phyloP scores from a whole-genome alignment of 2,113 vertebrate genomes.

The Engraulis encrasicolus region DNA sequence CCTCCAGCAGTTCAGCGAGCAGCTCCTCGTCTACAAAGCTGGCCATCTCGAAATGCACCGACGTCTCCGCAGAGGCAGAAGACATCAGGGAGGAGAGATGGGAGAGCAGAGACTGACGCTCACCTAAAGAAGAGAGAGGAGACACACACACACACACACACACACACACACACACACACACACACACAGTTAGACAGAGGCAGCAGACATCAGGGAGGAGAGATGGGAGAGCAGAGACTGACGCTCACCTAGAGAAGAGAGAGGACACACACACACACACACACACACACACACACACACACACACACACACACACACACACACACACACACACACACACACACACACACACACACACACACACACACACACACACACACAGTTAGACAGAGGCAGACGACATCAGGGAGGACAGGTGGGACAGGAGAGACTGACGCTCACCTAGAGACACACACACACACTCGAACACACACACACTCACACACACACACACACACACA shows the following conservation, averaged over 20 bases:
- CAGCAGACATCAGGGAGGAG: constrained; percentile 67
- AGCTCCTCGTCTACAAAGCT: constrained; percentile 81
- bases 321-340: no score
- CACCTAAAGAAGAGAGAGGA: constrained; percentile 59
- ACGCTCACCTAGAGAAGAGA: constrained; percentile 69
- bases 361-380: no score
- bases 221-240: constrained; percentile 70
- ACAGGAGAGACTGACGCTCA: constrained; percentile 72
- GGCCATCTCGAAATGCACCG: constrained; percentile 84
- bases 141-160: neutral
- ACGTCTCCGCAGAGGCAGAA: constrained; percentile 67
- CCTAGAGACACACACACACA: constrained; percentile 56
- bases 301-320: no score
- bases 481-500: no score
- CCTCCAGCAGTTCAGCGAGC: constrained; percentile 74
- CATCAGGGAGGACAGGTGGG: constrained; percentile 68
- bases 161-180: neutral
- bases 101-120: constrained; percentile 71
- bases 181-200: constrained; percentile 53
- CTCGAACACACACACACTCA: constrained; percentile 2
- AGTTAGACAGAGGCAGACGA: constrained; percentile 66
- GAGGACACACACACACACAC: neutral
- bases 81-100: constrained; percentile 69
- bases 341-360: no score
- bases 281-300: constrained; percentile 10